Evolutionary conservation across 2,888 invertebrate species (phyloP), one percentile per base, ranked within the genome.

Genomic region (Trissonchulus sp.): DNA sequence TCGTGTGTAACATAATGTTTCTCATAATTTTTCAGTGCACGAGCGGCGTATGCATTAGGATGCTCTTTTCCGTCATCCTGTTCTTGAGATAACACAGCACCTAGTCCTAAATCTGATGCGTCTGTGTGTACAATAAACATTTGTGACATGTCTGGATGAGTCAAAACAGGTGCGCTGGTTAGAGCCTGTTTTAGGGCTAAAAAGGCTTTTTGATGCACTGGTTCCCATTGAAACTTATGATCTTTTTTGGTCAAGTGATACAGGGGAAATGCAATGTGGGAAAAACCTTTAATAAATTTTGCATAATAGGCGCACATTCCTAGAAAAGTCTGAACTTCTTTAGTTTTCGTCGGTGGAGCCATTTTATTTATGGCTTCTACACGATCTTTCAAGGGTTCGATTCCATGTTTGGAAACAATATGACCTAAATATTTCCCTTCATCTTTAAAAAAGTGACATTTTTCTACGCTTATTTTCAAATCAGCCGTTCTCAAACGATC

Each of bases 31-130:
- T 76, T 33, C 1, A 82, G 74, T 2, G 79, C 78, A 31, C 77
- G 72, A 60, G 80, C 80, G 2, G 77, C 76, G 73, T 80, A 81
- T 8, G 79, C 79, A 0, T 81, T 77, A 1, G 80, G 81, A 30
- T 30, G 1, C 15, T 68, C 73, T 3, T 75, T 75, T 28, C 78
- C 73, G 8, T 75, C 77, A 8, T 76, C 76, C 31, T n/a, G n/a
- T n/a, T 62, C 33, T 38, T 73, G 82, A 68, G 79, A 28, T 2
- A 82, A 76, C 0, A 78, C 81, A 1, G 81, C 79, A 3, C 81
- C 82, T 3, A 80, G 48, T 0, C 80, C 82, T n/a, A 73, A 72
- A 8, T 74, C 76, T 3, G 79, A 80, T 8, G 79, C 82, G 73
- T 82, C 81, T 8, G 78, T 77, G 72, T 77, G 74, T 3, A 81